Conservation (phyloP, 2,888 invertebrate species). For the Orgyia antiqua region DNA sequence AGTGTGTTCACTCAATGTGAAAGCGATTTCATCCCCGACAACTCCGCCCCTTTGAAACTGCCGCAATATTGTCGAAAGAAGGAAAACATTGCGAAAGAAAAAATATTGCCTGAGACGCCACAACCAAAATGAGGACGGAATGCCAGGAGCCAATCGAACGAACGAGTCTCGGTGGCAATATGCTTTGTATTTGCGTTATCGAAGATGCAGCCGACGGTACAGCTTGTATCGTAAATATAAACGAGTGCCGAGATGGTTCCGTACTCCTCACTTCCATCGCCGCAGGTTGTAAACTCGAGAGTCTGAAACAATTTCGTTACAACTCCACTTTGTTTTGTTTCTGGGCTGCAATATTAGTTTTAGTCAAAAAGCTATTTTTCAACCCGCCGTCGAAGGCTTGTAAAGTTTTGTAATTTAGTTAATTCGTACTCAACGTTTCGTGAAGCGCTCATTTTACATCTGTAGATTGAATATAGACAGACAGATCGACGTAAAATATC, state of each 20-base stretch:
- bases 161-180: slow-evolving; percentile 59
- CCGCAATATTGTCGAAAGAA: slow-evolving; percentile 74
- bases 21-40: slow-evolving; percentile 70
- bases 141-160: slow-evolving; percentile 67
- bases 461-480: slow-evolving; percentile 43
- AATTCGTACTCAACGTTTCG: slow-evolving; percentile 61
- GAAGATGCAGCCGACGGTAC: slow-evolving; percentile 47
- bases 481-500: slow-evolving; percentile 42
- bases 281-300: slow-evolving; percentile 62
- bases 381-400: slow-evolving; percentile 63
- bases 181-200: slow-evolving; percentile 59
- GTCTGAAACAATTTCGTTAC: slow-evolving; percentile 72
- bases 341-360: slow-evolving; percentile 73
- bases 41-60: slow-evolving; percentile 66
- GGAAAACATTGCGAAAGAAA: slow-evolving; percentile 70
- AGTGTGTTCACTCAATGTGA: slow-evolving; percentile 75
- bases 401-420: slow-evolving; percentile 75
- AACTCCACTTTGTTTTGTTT: slow-evolving; percentile 69
- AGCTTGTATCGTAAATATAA: slow-evolving; percentile 42
- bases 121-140: slow-evolving; percentile 67
- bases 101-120: slow-evolving; percentile 55
- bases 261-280: slow-evolving; percentile 32
- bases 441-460: slow-evolving; percentile 37
- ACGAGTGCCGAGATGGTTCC: slow-evolving; percentile 38
- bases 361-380: slow-evolving; percentile 75